Base-by-base conservation (phyloP, 2,113 vertebrate genomes). In the Apaloderma vittatum region DNA sequence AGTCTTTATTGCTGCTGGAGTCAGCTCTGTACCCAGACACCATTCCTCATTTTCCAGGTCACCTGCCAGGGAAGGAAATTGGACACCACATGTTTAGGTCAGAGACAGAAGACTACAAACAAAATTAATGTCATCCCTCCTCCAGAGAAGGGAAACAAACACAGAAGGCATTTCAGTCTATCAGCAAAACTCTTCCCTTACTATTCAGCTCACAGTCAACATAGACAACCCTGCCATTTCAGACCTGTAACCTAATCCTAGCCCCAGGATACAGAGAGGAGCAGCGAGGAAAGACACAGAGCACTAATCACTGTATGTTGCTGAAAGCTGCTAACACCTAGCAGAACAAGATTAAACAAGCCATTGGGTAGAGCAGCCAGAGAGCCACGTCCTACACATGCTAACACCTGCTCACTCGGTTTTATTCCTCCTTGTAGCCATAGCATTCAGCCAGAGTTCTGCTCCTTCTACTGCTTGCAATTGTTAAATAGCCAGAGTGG, bases 41-140 rank as follows among this genome's bases (percentile, higher is more conserved):
- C 99, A 99, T 57, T 99, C 97, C 36, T 99, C 99, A 66, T 96
- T 97, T 37, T 99, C 98, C 8, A 98, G 98, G 63, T 99, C 99
- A 74, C 98, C 98, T 98, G 87, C 57, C 87, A 91, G 79, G 57
- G 51, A 93, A 91, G 70, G 80, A 95, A 89, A 93, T 92, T 43
- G 37, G 81, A 87, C 37, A 89, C 82, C 94, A 72, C 43, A 48
- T 49, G 91, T 96, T 96, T 94, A 92, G 86, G 83, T 70, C 90
- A 77, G 88, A 77, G 94, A 90, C 68, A 93, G n/a, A 67, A 45
- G 71, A 36, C 54, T 36, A 91, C 84, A 88, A 95, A 83, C 6
- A 76, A 76, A 89, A 87, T 58, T 77, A 93, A 87, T 71, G 63
- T 80, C 78, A 86, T 36, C n/a, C 34, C 52, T 88, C 66, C 90